phyloP scores from a whole-genome alignment of 2,888 invertebrate genomes.

The Tetropium fuscum region DNA sequence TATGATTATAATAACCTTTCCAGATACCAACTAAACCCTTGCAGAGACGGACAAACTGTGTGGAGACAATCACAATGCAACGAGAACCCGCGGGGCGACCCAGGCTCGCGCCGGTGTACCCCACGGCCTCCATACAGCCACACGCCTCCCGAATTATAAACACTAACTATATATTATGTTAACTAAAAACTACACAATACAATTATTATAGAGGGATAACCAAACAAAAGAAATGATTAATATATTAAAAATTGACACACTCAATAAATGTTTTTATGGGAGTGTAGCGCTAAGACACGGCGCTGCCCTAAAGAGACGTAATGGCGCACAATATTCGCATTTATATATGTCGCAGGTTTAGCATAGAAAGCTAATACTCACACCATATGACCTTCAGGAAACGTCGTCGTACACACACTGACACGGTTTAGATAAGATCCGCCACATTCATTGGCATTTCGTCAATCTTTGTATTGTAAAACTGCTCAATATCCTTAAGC shows the following conservation, averaged over 20 bases:
- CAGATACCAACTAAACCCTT: slow-evolving; percentile 84
- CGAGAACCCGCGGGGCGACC: slow-evolving; percentile 36
- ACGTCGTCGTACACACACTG: slow-evolving; percentile 65
- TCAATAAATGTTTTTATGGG: slow-evolving; percentile 53
- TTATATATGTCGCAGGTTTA: slow-evolving; percentile 59
- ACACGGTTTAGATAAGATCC: slow-evolving; percentile 89
- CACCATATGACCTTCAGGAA: slow-evolving; percentile 68
- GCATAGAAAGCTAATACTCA: slow-evolving; percentile 66
- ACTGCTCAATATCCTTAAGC: slow-evolving; percentile 97
- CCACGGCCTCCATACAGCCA: slow-evolving; percentile 54
- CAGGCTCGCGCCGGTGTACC: slow-evolving; percentile 33
- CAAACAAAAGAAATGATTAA: slow-evolving; percentile 46
- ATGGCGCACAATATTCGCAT: slow-evolving; percentile 67
- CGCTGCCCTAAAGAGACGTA: slow-evolving; percentile 65
- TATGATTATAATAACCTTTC: slow-evolving; percentile 86
- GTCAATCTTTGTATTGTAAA: slow-evolving; percentile 98
- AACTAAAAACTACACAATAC: slow-evolving; percentile 56
- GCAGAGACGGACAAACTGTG: slow-evolving; percentile 74
- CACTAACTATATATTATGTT: slow-evolving; percentile 43
- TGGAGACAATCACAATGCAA: slow-evolving; percentile 50
- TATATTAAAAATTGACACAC: slow-evolving; percentile 61
- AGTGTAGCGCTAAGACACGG: slow-evolving; percentile 59
- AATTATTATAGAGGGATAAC: slow-evolving; percentile 49
- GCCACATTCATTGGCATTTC: slow-evolving; percentile 99
- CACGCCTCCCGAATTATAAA: slow-evolving; percentile 54